Evolutionary conservation across 2,888 invertebrate species (phyloP).

Genomic region (Acleris literana): DNA sequence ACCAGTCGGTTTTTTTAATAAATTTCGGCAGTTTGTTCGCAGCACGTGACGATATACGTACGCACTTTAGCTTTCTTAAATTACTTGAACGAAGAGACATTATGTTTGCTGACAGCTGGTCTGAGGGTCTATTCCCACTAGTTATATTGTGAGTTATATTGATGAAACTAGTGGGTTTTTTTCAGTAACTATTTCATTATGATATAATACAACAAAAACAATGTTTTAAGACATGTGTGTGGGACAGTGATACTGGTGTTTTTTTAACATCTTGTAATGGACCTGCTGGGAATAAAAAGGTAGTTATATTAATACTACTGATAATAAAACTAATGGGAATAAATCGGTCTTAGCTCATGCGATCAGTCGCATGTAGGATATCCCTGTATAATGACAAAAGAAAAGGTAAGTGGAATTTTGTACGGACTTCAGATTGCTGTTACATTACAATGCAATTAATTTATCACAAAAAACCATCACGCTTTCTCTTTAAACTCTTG

Average conservation of each 20-base stretch:
- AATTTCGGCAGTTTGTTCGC: not conserved
- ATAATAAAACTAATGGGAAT: not conserved
- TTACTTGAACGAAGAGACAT: not conserved
- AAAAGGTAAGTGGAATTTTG: slow-evolving; percentile 3
- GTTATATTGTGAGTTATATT: no score
- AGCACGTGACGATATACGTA: not conserved
- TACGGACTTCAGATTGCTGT: not conserved
- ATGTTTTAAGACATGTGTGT: no score
- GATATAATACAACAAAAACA: no score
- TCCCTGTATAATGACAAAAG: not conserved
- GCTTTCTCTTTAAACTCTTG: slow-evolving; percentile 16
- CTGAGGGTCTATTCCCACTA: no score
- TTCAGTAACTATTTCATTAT: no score
- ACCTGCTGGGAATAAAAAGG: no score
- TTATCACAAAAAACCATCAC: slow-evolving; percentile 1
- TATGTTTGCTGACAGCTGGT: not conserved
- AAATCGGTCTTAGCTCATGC: not conserved
- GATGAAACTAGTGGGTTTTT: no score
- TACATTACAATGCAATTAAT: not conserved
- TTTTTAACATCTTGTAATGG: no score
- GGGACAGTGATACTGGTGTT: no score
- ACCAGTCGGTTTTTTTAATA: no score
- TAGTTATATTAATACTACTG: no score
- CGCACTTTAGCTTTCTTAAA: not conserved
- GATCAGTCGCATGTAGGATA: slow-evolving; percentile 5